Evolutionary conservation across 2,113 vertebrate species (phyloP).

Genomic region (Campylorhamphus procurvoides): DNA sequence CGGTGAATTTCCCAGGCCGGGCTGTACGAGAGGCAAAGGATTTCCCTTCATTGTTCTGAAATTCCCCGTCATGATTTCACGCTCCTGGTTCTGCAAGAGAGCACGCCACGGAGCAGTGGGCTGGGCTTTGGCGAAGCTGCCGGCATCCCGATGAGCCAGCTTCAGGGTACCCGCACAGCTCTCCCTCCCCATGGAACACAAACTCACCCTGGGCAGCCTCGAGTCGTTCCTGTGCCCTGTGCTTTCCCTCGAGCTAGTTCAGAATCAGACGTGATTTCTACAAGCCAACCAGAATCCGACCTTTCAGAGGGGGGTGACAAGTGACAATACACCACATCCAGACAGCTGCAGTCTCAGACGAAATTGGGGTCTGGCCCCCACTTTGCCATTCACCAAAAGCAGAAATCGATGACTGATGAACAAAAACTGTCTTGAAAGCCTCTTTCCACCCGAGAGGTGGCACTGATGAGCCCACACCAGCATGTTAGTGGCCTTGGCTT

Average conservation of each 20-base stretch:
- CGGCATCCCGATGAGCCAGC: accelerated
- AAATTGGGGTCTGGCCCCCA: accelerated
- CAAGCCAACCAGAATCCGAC: not conserved
- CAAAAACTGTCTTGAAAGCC: not conserved
- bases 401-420: too few species aligned
- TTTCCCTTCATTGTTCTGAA: constrained; percentile 68
- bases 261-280: not conserved
- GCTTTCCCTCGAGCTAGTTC: not conserved
- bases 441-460: constrained; percentile 34
- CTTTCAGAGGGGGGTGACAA: not conserved
- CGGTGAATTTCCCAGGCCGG: constrained; percentile 22
- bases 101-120: not conserved
- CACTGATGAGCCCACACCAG: constrained; percentile 26
- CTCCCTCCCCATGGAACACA: too few species aligned
- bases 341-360: not conserved
- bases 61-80: not conserved
- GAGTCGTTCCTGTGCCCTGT: accelerated
- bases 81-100: not conserved
- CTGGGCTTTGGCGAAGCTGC: not conserved
- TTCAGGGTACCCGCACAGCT: not conserved
- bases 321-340: not conserved
- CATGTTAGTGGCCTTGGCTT: accelerated
- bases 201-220: accelerated
- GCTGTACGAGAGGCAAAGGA: constrained; percentile 23
- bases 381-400: not conserved